Evolutionary conservation across 2,888 invertebrate species (phyloP).

Genomic region (Euphydryas editha): DNA sequence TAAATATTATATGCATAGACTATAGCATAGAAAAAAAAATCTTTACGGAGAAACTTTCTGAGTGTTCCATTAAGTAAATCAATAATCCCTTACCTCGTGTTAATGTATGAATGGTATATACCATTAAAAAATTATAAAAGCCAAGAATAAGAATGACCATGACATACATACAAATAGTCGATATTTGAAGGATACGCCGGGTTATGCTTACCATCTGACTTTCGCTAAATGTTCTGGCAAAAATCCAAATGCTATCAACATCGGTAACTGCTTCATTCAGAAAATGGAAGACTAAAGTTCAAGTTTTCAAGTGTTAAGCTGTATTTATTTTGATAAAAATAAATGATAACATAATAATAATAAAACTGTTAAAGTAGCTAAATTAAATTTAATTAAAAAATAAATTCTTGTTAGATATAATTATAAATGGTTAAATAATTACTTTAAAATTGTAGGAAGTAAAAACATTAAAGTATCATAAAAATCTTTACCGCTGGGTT

Average conservation of each 20-base stretch:
- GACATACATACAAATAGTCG: constrained; percentile 58
- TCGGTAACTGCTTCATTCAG: constrained; percentile 28
- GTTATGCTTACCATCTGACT: constrained; percentile 60
- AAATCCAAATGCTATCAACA: constrained; percentile 52
- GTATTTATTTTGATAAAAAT: not conserved
- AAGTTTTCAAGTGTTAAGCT: constrained; percentile 1
- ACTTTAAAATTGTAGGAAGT: not conserved
- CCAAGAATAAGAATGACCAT: constrained; percentile 60
- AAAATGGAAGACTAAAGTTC: constrained; percentile 36
- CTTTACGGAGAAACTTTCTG: not conserved
- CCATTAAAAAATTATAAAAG: constrained; percentile 64
- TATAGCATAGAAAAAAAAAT: not conserved
- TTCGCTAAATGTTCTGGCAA: constrained; percentile 61
- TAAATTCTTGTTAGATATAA: too few species aligned
- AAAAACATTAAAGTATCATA: not conserved
- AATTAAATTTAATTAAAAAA: not conserved
- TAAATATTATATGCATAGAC: not conserved
- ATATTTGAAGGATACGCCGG: constrained; percentile 47
- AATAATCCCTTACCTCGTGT: constrained; percentile 48
- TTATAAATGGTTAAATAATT: not conserved
- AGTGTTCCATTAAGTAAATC: constrained; percentile 6
- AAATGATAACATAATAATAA: not conserved
- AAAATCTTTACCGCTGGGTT: constrained; percentile 79
- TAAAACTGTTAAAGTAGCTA: not conserved
- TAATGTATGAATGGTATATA: constrained; percentile 56